phyloP scores from a whole-genome alignment of 1,140 invertebrate genomes.

The Eumaeus atala region DNA sequence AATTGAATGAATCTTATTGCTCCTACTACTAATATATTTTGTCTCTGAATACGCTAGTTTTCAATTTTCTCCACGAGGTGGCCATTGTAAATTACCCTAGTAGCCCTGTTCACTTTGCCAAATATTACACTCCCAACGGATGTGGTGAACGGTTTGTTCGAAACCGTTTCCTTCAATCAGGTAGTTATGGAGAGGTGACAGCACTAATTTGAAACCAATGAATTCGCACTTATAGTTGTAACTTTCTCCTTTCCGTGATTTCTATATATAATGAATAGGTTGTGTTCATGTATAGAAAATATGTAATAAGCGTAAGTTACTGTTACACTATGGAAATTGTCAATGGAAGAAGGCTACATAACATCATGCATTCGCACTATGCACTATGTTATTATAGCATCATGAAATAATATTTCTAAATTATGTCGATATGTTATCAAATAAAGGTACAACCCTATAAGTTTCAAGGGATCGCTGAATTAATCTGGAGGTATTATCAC shows the following conservation, averaged over 20 bases:
- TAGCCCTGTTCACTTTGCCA: neutral
- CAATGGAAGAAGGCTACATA: too few relatives aligned
- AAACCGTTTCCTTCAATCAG: neutral
- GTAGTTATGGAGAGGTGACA: neutral
- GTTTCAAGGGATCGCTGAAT: slow-evolving; percentile 1
- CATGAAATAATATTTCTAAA: too few relatives aligned
- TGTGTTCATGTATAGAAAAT: too few relatives aligned
- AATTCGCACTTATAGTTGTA: neutral
- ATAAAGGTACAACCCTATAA: neutral
- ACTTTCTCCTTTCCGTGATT: too few relatives aligned
- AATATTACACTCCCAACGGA: slow-evolving; percentile 7
- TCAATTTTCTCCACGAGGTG: neutral
- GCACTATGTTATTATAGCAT: too few relatives aligned
- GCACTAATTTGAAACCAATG: slow-evolving; percentile 1
- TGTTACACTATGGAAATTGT: too few relatives aligned
- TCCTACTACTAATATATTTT: too few relatives aligned
- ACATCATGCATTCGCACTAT: too few relatives aligned
- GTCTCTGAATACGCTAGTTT: neutral
- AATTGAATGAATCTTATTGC: too few relatives aligned
- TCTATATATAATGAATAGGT: too few relatives aligned
- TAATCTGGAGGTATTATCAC: slow-evolving; percentile 6
- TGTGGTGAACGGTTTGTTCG: slow-evolving; percentile 8
- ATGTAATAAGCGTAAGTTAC: too few relatives aligned
- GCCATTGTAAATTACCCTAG: neutral
- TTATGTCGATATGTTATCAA: neutral